Evolutionary conservation across 2,888 invertebrate species (phyloP).

Genomic region (Apodemia zela): DNA sequence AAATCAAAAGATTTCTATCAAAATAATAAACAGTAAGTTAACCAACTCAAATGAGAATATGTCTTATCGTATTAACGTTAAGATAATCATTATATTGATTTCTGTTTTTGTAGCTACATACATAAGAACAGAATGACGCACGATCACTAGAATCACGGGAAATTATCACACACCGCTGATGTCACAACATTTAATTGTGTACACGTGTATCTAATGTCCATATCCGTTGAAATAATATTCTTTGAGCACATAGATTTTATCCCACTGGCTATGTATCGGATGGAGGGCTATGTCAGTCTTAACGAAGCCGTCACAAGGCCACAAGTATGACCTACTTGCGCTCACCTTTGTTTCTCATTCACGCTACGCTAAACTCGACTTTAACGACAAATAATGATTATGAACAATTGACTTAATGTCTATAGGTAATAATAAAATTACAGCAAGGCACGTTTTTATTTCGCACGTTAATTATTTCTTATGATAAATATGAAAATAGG

Average conservation of each 20-base stretch:
- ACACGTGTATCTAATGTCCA: slow-evolving; percentile 23
- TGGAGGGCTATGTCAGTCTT: slow-evolving; percentile 51
- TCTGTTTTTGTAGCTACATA: background rate
- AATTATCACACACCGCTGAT: slow-evolving; percentile 27
- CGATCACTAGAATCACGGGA: slow-evolving; percentile 21
- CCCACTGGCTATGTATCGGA: slow-evolving; percentile 33
- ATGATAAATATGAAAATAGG: slow-evolving; percentile 4
- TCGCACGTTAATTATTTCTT: slow-evolving; percentile 26
- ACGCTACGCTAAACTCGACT: slow-evolving; percentile 48
- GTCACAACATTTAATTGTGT: slow-evolving; percentile 20
- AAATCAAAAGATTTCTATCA: background rate
- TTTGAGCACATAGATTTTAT: slow-evolving; percentile 20
- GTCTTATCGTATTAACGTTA: background rate
- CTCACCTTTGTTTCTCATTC: slow-evolving; percentile 64
- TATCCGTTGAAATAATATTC: slow-evolving; percentile 3
- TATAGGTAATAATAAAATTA: slow-evolving; percentile 29
- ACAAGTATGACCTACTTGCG: slow-evolving; percentile 62
- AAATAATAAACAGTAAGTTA: background rate
- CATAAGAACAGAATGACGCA: slow-evolving; percentile 22
- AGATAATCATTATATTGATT: background rate
- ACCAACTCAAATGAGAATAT: background rate
- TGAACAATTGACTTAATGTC: slow-evolving; percentile 34
- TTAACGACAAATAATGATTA: slow-evolving; percentile 42
- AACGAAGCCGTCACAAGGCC: slow-evolving; percentile 52
- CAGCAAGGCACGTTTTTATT: slow-evolving; percentile 24